Evolutionary conservation across 2,888 invertebrate genomes (phyloP).

Genomic region (Ectobius pallidus): DNA sequence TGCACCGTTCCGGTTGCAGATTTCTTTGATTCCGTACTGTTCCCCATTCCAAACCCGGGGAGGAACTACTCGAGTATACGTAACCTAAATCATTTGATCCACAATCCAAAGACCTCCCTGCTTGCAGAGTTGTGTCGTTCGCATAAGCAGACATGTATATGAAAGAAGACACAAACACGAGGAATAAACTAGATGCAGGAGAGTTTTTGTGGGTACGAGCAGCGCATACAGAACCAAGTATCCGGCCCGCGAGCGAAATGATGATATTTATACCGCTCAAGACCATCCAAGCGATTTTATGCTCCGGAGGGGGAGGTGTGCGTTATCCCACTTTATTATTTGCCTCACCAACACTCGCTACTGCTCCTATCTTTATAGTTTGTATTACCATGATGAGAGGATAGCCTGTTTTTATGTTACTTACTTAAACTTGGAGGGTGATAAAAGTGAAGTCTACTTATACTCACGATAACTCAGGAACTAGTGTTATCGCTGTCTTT

Average conservation of each 20-base stretch:
- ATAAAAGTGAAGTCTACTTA: no score
- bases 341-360: neutral
- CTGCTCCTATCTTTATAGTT: neutral
- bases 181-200: neutral
- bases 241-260: neutral
- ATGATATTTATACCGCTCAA: neutral
- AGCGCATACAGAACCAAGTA: neutral
- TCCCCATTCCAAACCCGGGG: no score
- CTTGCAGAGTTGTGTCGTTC: no score
- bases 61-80: no score
- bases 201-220: neutral
- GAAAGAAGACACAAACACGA: no score
- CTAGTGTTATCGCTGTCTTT: no score
- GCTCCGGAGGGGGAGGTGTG: neutral
- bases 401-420: neutral
- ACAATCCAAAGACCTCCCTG: no score
- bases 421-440: neutral
- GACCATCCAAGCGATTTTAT: neutral
- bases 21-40: no score
- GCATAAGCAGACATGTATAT: no score
- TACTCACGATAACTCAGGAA: no score
- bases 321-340: neutral
- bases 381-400: neutral
- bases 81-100: no score
- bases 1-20: no score